A percentile compares a stretch with the other conserved stretches of the same genome.
phyloP scores from a whole-genome alignment of 1,140 invertebrate genomes.

The Cotesia vestalis region DNA sequence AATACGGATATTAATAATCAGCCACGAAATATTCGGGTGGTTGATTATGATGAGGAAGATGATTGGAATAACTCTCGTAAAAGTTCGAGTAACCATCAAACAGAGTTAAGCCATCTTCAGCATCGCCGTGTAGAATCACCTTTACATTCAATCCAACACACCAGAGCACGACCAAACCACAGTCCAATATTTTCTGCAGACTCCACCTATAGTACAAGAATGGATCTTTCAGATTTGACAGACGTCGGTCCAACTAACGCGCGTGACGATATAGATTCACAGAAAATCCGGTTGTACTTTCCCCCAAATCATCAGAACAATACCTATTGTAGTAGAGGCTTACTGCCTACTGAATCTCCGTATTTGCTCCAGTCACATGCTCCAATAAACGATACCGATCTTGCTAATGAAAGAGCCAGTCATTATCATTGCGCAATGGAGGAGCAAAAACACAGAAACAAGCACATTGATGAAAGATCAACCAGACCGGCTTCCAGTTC shows the following conservation, averaged over 20 bases:
- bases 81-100: conserved; percentile 4
- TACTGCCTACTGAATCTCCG: conserved; percentile 22
- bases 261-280: conserved; percentile 19
- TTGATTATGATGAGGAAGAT: conserved; percentile 23
- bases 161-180: conserved; percentile 20
- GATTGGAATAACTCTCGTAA: not conserved
- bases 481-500: conserved; percentile 30
- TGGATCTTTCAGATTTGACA: conserved; percentile 23
- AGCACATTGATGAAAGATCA: conserved; percentile 24
- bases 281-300: conserved; percentile 23
- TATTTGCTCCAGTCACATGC: conserved; percentile 22
- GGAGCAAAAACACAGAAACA: conserved; percentile 19
- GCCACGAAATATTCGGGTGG: conserved; percentile 14
- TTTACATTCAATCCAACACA: conserved; percentile 27
- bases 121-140: conserved; percentile 27
- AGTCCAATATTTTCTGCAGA: conserved; percentile 23
- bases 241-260: conserved; percentile 3
- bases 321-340: conserved; percentile 16
- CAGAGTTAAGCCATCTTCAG: conserved; percentile 9
- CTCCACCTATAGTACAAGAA: conserved; percentile 21
- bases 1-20: conserved; percentile 16
- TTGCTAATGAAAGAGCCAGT: conserved; percentile 10
- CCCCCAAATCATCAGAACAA: conserved; percentile 26
- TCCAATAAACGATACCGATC: conserved; percentile 17
- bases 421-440: conserved; percentile 26